Conservation (phyloP, 2,113 vertebrate genomes). For the Odontophorus gujanensis region DNA sequence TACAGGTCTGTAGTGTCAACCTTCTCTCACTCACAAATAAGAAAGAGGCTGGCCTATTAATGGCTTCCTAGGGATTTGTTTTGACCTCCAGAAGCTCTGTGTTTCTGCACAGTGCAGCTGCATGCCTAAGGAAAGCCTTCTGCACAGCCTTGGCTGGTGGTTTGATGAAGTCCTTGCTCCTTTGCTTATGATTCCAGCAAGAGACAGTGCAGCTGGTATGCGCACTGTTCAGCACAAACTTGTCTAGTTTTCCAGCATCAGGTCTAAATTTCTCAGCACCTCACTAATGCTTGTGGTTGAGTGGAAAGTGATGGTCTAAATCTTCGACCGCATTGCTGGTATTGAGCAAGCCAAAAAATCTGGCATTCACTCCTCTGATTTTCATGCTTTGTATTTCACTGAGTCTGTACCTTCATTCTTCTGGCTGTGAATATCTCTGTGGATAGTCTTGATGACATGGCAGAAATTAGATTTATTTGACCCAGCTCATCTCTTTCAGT, state of each 20-base stretch:
- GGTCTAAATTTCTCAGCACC: not conserved
- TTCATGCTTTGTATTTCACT: not conserved
- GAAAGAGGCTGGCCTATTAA: not conserved
- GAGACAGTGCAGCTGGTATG: not conserved
- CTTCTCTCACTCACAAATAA: not conserved
- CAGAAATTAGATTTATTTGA: not conserved
- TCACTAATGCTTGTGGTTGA: not conserved
- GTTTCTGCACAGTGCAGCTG: not conserved
- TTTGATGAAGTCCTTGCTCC: not conserved
- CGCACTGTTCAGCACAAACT: not conserved
- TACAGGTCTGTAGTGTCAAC: not conserved
- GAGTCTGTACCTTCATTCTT: not conserved
- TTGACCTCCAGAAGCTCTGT: not conserved
- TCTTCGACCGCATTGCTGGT: not conserved
- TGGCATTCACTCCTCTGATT: not conserved
- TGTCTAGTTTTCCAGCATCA: not conserved
- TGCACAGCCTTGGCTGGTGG: not conserved
- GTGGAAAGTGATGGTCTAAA: not conserved
- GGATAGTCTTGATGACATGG: not conserved
- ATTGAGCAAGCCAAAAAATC: not conserved
- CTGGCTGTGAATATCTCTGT: not conserved
- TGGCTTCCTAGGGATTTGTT: not conserved
- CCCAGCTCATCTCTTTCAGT: not conserved
- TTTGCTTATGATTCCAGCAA: not conserved
- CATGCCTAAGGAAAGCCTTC: not conserved